Evolutionary conservation across 2,888 invertebrate species (phyloP).

Genomic region (Keiferia lycopersicella): DNA sequence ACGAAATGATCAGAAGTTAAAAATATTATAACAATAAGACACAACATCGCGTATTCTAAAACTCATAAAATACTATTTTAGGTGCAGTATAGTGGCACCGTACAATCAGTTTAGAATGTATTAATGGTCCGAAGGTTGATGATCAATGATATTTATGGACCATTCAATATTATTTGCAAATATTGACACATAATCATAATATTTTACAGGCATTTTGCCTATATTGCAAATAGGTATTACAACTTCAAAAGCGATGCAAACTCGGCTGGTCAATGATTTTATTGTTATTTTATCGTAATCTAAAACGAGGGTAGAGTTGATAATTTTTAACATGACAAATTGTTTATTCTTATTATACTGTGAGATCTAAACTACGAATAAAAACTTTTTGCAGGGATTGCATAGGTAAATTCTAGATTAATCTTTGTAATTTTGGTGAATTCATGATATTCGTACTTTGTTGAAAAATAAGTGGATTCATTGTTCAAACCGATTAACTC

Average conservation of each 20-base stretch:
- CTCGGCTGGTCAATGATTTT: neutral
- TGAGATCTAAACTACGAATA: no score
- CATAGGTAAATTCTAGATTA: no score
- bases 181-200: slow-evolving; percentile 32
- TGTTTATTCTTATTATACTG: no score
- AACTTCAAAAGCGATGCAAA: neutral
- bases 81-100: slow-evolving; percentile 52
- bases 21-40: no score
- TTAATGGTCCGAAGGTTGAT: slow-evolving; percentile 35
- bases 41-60: neutral
- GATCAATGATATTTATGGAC: slow-evolving; percentile 32
- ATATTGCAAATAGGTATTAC: neutral
- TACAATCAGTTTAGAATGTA: slow-evolving; percentile 44
- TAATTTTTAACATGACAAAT: neutral
- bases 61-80: slow-evolving; percentile 12
- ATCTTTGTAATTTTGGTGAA: no score
- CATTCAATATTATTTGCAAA: slow-evolving; percentile 28
- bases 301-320: neutral
- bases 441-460: no score
- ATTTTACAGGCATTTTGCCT: slow-evolving; percentile 18
- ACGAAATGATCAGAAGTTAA: no score
- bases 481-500: no score
- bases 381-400: no score
- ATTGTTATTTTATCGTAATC: neutral
- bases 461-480: no score